Evolutionary conservation across 1,140 invertebrate species (phyloP), one percentile per base, ranked within the genome.

Genomic region (Magallana gigas): DNA sequence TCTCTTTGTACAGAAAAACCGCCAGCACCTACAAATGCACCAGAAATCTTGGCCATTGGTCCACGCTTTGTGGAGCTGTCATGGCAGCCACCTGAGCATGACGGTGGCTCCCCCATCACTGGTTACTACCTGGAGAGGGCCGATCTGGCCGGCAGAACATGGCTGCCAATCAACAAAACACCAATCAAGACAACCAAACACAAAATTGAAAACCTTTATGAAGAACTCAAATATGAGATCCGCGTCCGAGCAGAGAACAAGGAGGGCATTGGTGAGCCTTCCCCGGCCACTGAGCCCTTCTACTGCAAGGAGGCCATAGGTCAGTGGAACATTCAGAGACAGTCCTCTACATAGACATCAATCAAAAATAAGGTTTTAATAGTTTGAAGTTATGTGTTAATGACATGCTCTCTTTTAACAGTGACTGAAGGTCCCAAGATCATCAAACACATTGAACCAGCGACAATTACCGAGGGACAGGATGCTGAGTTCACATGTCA

Each of bases 1-100:
- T 48, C 48, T 83, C 81, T 18, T 85, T 48, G 64, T 68, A 18
- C 85, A 94, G 93, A 92, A 84, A 91, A 92, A 89, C 93, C 93
- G 81, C 90, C 88, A 82, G 90, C 92, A 48, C 88, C 90, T 58
- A 71, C 90, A 76, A 91, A 91, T 62, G 91, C 92, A 57, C 93
- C 93, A 87, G 89, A 91, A 95, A 97, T 99, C 23, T 95, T 96
- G 8, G 98, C 99, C 93, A 97, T 99, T 57, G 98, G 98, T 16
- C 98, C 98, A 93, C 98, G 98, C 94, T 98, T 98, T 58, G 98
- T 97, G 92, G 98, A 99, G 93, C 95, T 99, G 9, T 97, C 97
- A 92, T 99, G 99, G 99, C 97, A 98, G 89, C 98, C 99, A 93
- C 98, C 99, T 71, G 98, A 98, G 93, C 98, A 99, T 93, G 99